phyloP scores from a whole-genome alignment of 2,113 vertebrate genomes.

The Tragelaphus scriptus region DNA sequence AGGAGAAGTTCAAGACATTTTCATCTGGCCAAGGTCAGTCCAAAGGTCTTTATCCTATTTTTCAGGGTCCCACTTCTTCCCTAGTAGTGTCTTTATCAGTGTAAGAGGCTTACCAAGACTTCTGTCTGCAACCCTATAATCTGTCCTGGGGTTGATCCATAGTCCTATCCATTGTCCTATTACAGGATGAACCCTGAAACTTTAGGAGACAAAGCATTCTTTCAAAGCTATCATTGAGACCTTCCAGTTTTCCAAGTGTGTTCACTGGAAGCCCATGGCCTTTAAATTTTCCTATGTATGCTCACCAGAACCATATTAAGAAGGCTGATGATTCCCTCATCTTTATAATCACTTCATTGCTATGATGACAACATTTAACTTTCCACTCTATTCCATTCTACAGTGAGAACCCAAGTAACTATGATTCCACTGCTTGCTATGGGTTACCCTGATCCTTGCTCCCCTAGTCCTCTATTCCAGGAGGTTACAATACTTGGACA shows the following conservation, averaged over 20 bases:
- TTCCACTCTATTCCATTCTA: background rate
- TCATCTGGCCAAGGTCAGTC: background rate
- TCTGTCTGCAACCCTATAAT: background rate
- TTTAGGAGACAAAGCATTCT: background rate
- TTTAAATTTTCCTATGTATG: background rate
- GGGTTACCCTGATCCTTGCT: background rate
- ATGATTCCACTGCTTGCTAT: no score
- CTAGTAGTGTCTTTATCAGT: background rate
- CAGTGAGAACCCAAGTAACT: background rate
- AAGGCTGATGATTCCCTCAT: background rate
- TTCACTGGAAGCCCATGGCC: background rate
- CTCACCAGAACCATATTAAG: background rate
- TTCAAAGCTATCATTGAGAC: background rate
- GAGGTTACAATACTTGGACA: background rate
- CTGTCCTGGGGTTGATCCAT: background rate
- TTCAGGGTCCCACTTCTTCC: background rate
- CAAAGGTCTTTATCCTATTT: background rate
- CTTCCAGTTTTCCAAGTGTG: background rate
- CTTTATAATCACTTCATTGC: background rate
- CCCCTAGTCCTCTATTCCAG: rapidly evolving
- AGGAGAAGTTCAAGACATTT: background rate
- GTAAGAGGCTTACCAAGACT: background rate
- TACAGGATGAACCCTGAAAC: background rate
- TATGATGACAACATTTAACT: background rate
- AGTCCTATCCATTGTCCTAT: background rate